Conservation (phyloP, 2,888 invertebrate genomes). For the Polyommatus icarus region DNA sequence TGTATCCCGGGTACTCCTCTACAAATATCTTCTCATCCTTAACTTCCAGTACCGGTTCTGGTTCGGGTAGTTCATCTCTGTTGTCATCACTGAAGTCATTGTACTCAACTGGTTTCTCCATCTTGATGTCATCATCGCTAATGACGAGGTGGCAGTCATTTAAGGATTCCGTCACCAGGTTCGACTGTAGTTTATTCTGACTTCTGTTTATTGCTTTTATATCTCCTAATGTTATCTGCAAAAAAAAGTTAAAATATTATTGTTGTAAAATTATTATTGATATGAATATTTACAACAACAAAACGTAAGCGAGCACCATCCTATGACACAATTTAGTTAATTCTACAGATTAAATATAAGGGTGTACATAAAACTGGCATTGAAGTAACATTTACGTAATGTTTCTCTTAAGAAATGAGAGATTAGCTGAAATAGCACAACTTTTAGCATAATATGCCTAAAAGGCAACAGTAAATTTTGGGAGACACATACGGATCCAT, state of each 20-base stretch:
- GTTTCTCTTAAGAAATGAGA: no score
- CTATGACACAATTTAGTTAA: no score
- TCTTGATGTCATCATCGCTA: conserved; percentile 47
- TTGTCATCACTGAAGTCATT: conserved; percentile 36
- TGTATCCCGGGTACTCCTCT: conserved; percentile 54
- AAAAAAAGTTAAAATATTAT: background rate
- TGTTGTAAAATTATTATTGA: background rate
- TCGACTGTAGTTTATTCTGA: conserved; percentile 47
- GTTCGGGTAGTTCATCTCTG: conserved; percentile 29
- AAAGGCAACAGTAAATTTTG: background rate
- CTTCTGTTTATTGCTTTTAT: conserved; percentile 55
- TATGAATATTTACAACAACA: no score
- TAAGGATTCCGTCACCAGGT: conserved; percentile 48
- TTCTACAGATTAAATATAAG: no score
- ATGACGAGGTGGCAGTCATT: conserved; percentile 51
- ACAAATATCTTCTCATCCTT: conserved; percentile 50
- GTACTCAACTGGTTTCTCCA: conserved; percentile 37
- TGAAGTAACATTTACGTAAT: no score
- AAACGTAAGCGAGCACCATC: no score
- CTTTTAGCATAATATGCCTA: no score
- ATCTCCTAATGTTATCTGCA: conserved; percentile 58
- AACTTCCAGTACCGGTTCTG: conserved; percentile 31
- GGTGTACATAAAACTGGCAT: no score
- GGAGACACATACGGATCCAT: conserved; percentile 53
- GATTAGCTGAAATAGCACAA: no score